Base-by-base conservation (phyloP, 1,140 invertebrate species). In the Lamellibrachia luymesi region DNA sequence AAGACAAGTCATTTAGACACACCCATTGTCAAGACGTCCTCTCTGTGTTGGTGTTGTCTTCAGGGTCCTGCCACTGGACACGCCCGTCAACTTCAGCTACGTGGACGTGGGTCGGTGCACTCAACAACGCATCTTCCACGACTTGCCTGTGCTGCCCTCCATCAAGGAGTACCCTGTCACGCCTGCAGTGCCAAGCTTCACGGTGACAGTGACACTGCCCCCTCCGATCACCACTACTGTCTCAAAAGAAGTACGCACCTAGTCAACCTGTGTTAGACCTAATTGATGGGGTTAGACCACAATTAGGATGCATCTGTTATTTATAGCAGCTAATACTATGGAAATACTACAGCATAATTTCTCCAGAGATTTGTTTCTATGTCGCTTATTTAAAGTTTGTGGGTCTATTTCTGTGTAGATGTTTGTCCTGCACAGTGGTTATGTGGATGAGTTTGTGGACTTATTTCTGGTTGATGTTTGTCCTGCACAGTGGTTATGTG, bases 21-120 rank as follows among this genome's bases (percentile, higher is more conserved):
- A 56, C 25, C 49, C 50, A n/a, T 64, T n/a, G 50, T 80, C 49
- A 56, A 25, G 64, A 27, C 6, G 51, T 51, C 91, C n/a, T 38
- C 4, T 10, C 17, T 92, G 91, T 52, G 13, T 93, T 56, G 2
- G 50, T 56, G 89, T 50, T 92, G 49, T 94, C 90, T 22, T 92
- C 38, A 64, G 52, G 13, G 52, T 93, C 25, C 50, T 52, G 13
- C 50, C 93, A 92, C n/a, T 90, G 10, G 38, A 89, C 27, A 51
- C 27, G 51, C 50, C 92, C 64, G 91, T 91, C n/a, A 50, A 51
- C 56, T 93, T 93, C 95, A 96, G 97, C 92, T 97, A 97, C 93
- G 98, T 97, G 7, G 97, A 97, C 93, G 98, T 98, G 92, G 98
- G 98, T 25, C 96, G 98, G 90, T 97, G 97, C 94, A 96, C 95